Evolutionary conservation across 2,113 vertebrate species (phyloP), one percentile per base, ranked within the genome.

Genomic region (Gorsachius goisagi): DNA sequence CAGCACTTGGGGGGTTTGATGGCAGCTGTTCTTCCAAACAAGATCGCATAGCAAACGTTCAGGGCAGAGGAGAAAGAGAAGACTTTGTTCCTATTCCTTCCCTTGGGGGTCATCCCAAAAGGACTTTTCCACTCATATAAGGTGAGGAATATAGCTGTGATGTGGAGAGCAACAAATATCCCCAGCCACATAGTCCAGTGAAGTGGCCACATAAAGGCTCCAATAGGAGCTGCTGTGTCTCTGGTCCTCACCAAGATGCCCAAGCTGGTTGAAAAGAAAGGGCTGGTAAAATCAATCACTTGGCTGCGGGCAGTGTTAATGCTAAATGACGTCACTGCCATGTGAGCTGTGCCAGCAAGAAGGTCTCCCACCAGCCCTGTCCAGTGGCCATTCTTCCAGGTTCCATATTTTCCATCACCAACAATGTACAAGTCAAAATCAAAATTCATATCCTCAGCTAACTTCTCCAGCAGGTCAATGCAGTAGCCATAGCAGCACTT

Each of bases 101-200:
- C 98, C 41, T 97, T 98, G 47, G 98, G 98, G 13, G 98, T 99
- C 98, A 99, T 98, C 35, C 98, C 98, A 86, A 98, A 99, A 50
- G 98, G 98, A 80, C 98, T 99, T 93, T 98, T 99, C 98, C 98
- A 99, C 77, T 99, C 98, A 50, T 99, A 99, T 5, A 99, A 94
- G 27, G 98, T 99, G 68, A 99, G 98, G 73, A 98, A 99, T 87
- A 99, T 44, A 92, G 98, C 98, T 88, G 98, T 99, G 92, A 99
- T 98, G 28, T 99, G 98, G 32, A 99, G 97, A 79, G 98, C 98
- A 63, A 99, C 98, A 88, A 99, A 99, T 97, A 99, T 99, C 83
- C 98, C 98, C 95, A 99, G 91, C 98, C 98, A 99, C 98, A 99
- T 98, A 44, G 98, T 98, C 98, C 98, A 99, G 91, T 99, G 98